phyloP scores from a whole-genome alignment of 53 echinoderm and acorn worm species.

The Temnopleurus reevesii region DNA sequence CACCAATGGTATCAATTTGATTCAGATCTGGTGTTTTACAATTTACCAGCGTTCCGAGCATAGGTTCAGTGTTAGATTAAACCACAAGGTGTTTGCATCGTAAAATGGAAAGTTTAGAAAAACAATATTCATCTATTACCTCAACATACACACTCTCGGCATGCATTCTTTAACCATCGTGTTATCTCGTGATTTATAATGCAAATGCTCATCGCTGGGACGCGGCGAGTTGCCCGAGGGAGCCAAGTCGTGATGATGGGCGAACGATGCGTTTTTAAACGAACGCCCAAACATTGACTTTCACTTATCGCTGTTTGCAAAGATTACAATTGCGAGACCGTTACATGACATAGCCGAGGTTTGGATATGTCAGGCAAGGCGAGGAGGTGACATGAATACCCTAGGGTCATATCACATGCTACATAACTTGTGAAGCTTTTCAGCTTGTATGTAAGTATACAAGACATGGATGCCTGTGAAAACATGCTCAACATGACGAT shows the following conservation, averaged over 20 bases:
- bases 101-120: too few species aligned
- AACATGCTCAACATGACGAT: too few species aligned
- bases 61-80: too few species aligned
- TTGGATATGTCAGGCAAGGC: neutral
- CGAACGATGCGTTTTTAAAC: constrained; percentile 24
- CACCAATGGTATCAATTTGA: too few species aligned
- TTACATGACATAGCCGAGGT: neutral
- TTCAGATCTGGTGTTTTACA: too few species aligned
- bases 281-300: constrained; percentile 51
- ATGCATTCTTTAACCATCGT: neutral
- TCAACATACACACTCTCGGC: neutral
- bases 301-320: constrained; percentile 43
- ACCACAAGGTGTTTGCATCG: too few species aligned
- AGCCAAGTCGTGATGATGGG: neutral
- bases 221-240: neutral
- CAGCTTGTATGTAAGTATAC: too few species aligned
- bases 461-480: too few species aligned
- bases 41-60: too few species aligned
- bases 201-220: neutral
- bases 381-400: neutral
- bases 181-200: neutral
- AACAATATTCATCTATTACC: constrained; percentile 1
- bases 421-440: neutral
- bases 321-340: constrained; percentile 8
- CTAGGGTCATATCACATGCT: neutral